Base-by-base conservation (phyloP, 2,888 invertebrate species). In the Drosophila helvetica region DNA sequence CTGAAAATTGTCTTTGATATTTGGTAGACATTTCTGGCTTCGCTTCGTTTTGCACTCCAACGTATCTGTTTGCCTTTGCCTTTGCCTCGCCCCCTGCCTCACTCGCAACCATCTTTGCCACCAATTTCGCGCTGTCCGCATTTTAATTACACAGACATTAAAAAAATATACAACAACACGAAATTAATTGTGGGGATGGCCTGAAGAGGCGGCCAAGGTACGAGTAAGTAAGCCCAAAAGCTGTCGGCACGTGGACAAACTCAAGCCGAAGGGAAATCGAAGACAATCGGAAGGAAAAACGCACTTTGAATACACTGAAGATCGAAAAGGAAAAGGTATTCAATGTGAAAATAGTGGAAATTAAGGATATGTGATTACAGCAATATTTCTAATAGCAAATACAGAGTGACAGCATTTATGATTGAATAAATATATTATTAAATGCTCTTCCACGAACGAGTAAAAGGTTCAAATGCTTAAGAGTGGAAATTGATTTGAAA, bases 141-240 rank as follows among this genome's bases (percentile, higher is more conserved):
- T 85, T 82, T 87, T 82, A 82, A 82, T 82, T 82, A 86, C 82
- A 77, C 62, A 72, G 72, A 64, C 76, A 80, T 86, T 80, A 77
- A 78, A 78, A 80, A 65, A 58, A 62, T 42, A 62, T 27, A 47
- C 38, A 62, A 55, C 50, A 56, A 51, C 82, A 54, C 77, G 51
- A 77, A 87, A 79, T 87, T 84, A 81, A 74, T 74, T 86, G 67
- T 50, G 46, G 33, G 52, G 63, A 47, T 43, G 59, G 56, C 56
- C 43, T 15, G 18, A 64, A 48, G 45, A 45, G 63, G 47, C 38
- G 43, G 27, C n/a, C 53, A 54, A 52, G 78, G 62, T 75, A 68
- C 62, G 55, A 76, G 62, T 75, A 68, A 59, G 57, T 77, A 50
- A 72, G 57, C 74, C 62, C 54, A 63, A 58, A 74, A 64, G 61